These are phyloP conservation scores for Battus philenor DNA, from an alignment of 1,140 invertebrate species.

Conservation along the genomic window DNA sequence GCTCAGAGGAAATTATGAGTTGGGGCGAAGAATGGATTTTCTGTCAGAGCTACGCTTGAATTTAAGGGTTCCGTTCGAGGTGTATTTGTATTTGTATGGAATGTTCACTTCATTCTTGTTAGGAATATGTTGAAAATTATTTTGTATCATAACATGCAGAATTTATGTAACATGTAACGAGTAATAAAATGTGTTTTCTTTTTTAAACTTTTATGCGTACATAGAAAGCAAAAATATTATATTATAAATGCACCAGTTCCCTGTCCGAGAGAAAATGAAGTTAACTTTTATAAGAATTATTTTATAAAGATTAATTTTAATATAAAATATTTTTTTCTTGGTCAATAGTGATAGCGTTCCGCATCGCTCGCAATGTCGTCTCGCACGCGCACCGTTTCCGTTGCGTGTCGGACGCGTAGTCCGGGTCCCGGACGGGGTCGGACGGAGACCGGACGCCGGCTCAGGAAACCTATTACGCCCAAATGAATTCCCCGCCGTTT, in stretches of 20 bases:
- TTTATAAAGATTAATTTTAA: too few relatives aligned
- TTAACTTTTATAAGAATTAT: too few relatives aligned
- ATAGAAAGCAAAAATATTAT: too few relatives aligned
- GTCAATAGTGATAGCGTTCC: background rate
- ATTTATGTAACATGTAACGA: too few relatives aligned
- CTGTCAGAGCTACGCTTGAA: conserved; percentile 24
- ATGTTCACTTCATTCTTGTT: conserved; percentile 7
- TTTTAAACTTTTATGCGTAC: too few relatives aligned
- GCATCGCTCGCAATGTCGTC: conserved; percentile 16
- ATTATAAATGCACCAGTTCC: too few relatives aligned
- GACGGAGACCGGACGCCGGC: conserved; percentile 41
- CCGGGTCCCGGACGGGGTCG: conserved; percentile 43
- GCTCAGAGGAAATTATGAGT: conserved; percentile 60
- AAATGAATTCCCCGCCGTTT: conserved; percentile 73
- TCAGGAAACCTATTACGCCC: conserved; percentile 74
- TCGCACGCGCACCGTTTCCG: conserved; percentile 43
- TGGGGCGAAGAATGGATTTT: conserved; percentile 56
- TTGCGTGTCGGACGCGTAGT: conserved; percentile 59
- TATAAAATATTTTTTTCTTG: conserved; percentile 5
- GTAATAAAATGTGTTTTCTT: too few relatives aligned
- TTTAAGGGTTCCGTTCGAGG: conserved; percentile 15
- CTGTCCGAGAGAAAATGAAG: too few relatives aligned
- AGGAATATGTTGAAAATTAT: too few relatives aligned
- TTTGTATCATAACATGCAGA: too few relatives aligned
- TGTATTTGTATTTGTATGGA: conserved; percentile 15